Percentiles rank a stretch among this genome's conserved stretches.
These are phyloP conservation scores for Anoura caudifer DNA, from an alignment of 2,113 vertebrate species.

Conservation along the genomic window DNA sequence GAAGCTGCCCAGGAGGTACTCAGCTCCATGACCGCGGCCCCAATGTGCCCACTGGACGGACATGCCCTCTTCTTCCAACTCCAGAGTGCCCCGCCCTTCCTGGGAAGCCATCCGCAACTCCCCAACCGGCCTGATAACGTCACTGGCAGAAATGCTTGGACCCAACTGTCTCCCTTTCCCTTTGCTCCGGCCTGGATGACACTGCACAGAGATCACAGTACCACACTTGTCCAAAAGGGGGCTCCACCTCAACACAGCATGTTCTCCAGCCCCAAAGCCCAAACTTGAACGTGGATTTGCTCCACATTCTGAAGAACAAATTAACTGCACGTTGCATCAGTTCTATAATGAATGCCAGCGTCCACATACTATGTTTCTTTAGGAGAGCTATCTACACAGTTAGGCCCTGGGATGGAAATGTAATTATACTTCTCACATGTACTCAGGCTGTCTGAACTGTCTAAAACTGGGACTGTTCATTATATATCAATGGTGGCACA, in stretches of 20 bases:
- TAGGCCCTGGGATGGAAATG: neutral
- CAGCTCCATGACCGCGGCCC: neutral
- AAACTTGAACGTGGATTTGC: no score
- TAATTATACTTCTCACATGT: constrained; percentile 25
- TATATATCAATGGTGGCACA: neutral
- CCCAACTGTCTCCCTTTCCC: neutral
- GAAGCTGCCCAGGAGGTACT: neutral
- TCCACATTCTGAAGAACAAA: constrained; percentile 16
- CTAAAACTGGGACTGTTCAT: neutral
- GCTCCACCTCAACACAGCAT: neutral
- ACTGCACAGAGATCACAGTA: neutral
- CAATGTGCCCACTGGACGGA: neutral
- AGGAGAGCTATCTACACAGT: neutral
- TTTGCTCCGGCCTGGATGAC: neutral
- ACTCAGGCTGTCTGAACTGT: neutral
- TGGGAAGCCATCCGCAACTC: neutral
- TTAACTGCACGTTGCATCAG: neutral
- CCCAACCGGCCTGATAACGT: neutral
- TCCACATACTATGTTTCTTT: constrained; percentile 5
- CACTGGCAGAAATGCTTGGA: neutral
- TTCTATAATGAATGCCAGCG: constrained; percentile 32
- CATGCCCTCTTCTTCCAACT: neutral
- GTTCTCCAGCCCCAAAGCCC: neutral
- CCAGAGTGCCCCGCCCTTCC: neutral
- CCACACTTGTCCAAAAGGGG: neutral